Evolutionary conservation across 1,140 invertebrate genomes (phyloP).

Genomic region (Diuraphis noxia): DNA sequence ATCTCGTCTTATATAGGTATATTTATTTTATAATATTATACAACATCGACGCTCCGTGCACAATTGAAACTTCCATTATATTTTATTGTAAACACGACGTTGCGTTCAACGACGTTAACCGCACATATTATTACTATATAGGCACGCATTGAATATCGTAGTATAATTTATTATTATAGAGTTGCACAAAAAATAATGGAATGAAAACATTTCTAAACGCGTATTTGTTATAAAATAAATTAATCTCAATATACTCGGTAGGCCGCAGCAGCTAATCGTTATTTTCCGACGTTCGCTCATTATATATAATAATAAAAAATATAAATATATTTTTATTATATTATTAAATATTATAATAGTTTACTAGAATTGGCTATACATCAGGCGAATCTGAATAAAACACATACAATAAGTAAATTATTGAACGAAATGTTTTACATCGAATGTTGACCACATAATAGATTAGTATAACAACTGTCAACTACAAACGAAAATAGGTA

Average conservation of each 20-base stretch:
- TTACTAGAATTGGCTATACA: background rate
- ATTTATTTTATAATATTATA: conserved; percentile 4
- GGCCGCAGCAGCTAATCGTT: background rate
- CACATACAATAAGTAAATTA: background rate
- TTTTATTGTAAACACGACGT: background rate
- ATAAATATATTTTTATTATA: too few species aligned
- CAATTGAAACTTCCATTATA: background rate
- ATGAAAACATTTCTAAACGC: background rate
- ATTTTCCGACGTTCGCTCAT: too few species aligned
- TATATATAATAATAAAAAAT: too few species aligned
- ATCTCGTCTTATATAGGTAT: background rate
- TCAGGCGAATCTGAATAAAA: background rate
- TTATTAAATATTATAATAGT: background rate
- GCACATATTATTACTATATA: background rate
- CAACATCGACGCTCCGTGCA: background rate
- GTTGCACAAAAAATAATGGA: background rate
- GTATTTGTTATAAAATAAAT: background rate
- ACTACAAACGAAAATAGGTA: background rate
- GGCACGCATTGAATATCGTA: background rate
- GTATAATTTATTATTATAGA: background rate
- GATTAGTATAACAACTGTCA: background rate
- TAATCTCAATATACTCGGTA: background rate
- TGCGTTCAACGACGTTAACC: background rate
- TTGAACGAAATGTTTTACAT: background rate
- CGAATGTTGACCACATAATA: background rate